Conservation (phyloP, 2,888 invertebrate species). For the Lochmaea crataegi region DNA sequence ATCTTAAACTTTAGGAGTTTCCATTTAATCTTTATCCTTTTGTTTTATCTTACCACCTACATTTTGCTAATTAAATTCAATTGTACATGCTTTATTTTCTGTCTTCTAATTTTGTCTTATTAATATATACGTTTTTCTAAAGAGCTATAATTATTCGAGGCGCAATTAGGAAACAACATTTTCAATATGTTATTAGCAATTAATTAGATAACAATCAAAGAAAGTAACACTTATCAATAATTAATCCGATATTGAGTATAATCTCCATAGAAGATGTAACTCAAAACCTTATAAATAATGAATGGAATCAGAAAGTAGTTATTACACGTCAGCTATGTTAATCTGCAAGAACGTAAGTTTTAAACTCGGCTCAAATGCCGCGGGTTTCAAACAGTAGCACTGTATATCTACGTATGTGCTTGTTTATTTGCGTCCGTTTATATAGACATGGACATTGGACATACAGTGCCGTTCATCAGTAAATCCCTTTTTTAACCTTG, state of each 20-base stretch:
- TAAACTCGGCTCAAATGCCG: constrained; percentile 24
- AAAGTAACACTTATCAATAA: constrained; percentile 23
- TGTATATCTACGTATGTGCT: constrained; percentile 3
- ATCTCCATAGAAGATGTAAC: constrained; percentile 34
- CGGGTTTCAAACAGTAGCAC: constrained; percentile 20
- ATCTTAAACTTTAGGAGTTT: too few relatives aligned
- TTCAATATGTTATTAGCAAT: background rate
- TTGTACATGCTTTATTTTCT: too few relatives aligned
- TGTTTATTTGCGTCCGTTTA: constrained; percentile 3
- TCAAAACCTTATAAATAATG: constrained; percentile 37
- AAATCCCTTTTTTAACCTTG: background rate
- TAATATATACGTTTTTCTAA: too few relatives aligned
- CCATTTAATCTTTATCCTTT: too few relatives aligned
- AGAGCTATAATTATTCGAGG: background rate
- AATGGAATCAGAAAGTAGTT: constrained; percentile 32
- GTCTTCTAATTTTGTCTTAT: too few relatives aligned
- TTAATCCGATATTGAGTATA: constrained; percentile 19
- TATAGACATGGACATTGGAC: background rate
- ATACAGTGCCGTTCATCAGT: background rate
- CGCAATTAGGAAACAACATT: background rate
- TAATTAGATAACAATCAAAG: constrained; percentile 22
- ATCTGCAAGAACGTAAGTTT: constrained; percentile 37
- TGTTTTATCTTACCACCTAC: too few relatives aligned
- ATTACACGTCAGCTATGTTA: constrained; percentile 40
- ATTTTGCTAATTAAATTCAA: too few relatives aligned